Evolutionary conservation across 2,888 invertebrate species (phyloP).

Genomic region (Panopea generosa): DNA sequence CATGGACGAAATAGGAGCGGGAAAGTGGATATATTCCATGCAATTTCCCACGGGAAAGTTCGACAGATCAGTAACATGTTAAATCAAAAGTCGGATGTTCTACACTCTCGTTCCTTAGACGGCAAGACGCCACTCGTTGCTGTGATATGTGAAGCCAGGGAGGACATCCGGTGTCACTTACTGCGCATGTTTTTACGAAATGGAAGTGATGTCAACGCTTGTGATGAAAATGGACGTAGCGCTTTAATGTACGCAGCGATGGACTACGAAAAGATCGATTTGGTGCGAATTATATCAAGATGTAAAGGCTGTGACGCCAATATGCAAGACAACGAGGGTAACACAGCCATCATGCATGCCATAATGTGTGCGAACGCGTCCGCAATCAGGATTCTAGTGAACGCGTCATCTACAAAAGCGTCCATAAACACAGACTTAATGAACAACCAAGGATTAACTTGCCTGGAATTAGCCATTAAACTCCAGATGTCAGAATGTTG

Average conservation of each 20-base stretch:
- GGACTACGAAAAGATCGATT: slow-evolving; percentile 71
- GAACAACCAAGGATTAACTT: slow-evolving; percentile 67
- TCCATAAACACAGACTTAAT: slow-evolving; percentile 62
- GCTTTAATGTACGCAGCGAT: slow-evolving; percentile 76
- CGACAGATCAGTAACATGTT: slow-evolving; percentile 56
- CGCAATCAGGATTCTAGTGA: slow-evolving; percentile 69
- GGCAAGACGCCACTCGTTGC: slow-evolving; percentile 73
- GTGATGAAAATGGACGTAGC: slow-evolving; percentile 70
- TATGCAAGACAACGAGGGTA: slow-evolving; percentile 67
- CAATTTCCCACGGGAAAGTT: slow-evolving; percentile 62
- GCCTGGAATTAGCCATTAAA: slow-evolving; percentile 72
- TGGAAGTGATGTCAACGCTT: slow-evolving; percentile 74
- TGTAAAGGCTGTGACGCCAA: slow-evolving; percentile 72
- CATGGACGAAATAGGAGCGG: slow-evolving; percentile 14
- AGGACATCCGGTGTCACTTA: slow-evolving; percentile 72
- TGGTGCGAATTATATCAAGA: slow-evolving; percentile 68
- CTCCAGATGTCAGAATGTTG: slow-evolving; percentile 73
- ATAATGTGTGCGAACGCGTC: slow-evolving; percentile 68
- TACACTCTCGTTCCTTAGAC: slow-evolving; percentile 60
- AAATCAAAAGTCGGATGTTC: slow-evolving; percentile 22
- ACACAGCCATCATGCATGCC: slow-evolving; percentile 73
- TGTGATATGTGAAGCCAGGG: slow-evolving; percentile 70
- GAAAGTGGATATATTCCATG: slow-evolving; percentile 54
- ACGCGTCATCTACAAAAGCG: slow-evolving; percentile 62
- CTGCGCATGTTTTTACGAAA: slow-evolving; percentile 72